Conservation (phyloP, 1,140 invertebrate genomes). For the Drosophila trapezifrons region DNA sequence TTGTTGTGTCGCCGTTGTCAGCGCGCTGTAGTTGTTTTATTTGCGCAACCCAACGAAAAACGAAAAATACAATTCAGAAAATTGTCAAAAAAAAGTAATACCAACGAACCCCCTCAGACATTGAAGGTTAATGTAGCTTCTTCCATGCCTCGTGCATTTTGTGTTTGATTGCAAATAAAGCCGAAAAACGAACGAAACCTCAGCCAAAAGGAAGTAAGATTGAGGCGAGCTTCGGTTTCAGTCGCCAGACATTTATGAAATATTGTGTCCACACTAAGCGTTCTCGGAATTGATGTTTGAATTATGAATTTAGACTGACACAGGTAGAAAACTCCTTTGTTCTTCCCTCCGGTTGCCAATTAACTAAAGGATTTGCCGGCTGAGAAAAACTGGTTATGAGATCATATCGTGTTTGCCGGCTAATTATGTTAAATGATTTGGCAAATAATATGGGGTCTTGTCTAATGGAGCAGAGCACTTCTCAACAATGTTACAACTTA, state of each 20-base stretch:
- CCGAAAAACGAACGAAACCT: slow-evolving; percentile 43
- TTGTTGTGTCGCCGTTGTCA: slow-evolving; percentile 40
- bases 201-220: slow-evolving; percentile 27
- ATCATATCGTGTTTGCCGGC: slow-evolving; percentile 20
- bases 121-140: slow-evolving; percentile 80
- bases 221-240: slow-evolving; percentile 14
- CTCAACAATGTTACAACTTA: slow-evolving; percentile 10
- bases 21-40: slow-evolving; percentile 52
- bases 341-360: slow-evolving; percentile 40
- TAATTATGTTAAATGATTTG: slow-evolving; percentile 67
- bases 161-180: slow-evolving; percentile 74
- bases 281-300: slow-evolving; percentile 53
- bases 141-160: slow-evolving; percentile 54
- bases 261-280: slow-evolving; percentile 55
- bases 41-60: slow-evolving; percentile 67
- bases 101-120: slow-evolving; percentile 37
- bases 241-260: slow-evolving; percentile 53
- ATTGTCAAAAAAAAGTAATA: slow-evolving; percentile 69
- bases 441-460: slow-evolving; percentile 26
- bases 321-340: slow-evolving; percentile 40
- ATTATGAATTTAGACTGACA: slow-evolving; percentile 58
- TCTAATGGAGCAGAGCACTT: slow-evolving; percentile 1
- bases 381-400: slow-evolving; percentile 50
- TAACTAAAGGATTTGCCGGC: slow-evolving; percentile 52
- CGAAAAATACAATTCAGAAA: slow-evolving; percentile 56